Base-by-base conservation (phyloP, 2,888 invertebrate genomes). In the Argyra leucocephala region DNA sequence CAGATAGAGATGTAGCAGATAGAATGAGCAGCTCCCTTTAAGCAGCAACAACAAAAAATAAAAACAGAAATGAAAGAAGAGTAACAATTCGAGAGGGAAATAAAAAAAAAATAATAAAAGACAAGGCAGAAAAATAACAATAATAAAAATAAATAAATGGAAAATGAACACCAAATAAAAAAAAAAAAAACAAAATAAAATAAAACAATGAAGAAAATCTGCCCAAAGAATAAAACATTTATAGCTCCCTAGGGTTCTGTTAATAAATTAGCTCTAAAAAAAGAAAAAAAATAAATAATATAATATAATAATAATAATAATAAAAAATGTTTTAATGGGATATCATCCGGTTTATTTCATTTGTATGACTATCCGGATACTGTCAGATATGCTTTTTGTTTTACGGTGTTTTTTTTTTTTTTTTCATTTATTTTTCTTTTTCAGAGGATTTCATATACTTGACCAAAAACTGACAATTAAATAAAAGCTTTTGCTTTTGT, bases 211-310 rank as follows among this genome's bases (percentile, higher is more conserved):
- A 48, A 18, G 48, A n/a, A 48, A 48, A 48, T 48, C 48, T 48
- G 48, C 48, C 48, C 48, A 48, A 48, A 48, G n/a, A 12, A 48
- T 37, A 48, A 48, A 48, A 48, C 48, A 48, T 48, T 48, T 48
- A 48, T 48, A 48, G 48, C 48, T 48, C 48, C 48, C 48, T 48
- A n/a, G 48, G 48, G 48, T 48, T 48, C 48, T 48, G 48, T 48
- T 48, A 48, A 48, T 48, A 48, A 48, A 48, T 48, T 48, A 48
- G 48, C 48, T n/a, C 15, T 3, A 48, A 48, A 48, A 48, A 48
- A 48, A 18, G 48, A 48, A 48, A 48, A 48, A 6, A 15, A 48
- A 48, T 48, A 5, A 48, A 48, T 18, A 48, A 48, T 18, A 48
- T 48, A 48, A 48, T 48, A 48, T 18, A 48, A 48, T n/a, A 48